phyloP scores from a whole-genome alignment of 2,797 vertebrate species.

The Cyprinella venusta region DNA sequence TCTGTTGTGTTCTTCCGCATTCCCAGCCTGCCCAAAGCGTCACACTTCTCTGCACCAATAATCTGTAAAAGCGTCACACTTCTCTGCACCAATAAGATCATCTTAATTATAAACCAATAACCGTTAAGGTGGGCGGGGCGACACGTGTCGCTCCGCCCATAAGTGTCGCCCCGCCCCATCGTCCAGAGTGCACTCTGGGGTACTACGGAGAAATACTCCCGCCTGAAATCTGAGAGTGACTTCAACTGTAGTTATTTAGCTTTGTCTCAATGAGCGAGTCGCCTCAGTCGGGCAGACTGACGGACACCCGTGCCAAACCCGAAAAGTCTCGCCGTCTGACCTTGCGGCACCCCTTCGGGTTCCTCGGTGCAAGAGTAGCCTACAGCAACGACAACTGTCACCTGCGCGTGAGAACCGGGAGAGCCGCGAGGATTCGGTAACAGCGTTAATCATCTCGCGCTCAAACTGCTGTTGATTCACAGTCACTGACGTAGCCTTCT shows the following conservation, averaged over 20 bases:
- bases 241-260: slow-evolving; percentile 56
- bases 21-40: too few relatives aligned
- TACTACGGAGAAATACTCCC: too few relatives aligned
- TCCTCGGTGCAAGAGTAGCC: slow-evolving; percentile 38
- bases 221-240: slow-evolving; percentile 60
- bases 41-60: too few relatives aligned
- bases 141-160: too few relatives aligned
- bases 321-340: slow-evolving; percentile 64
- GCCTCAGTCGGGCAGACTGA: slow-evolving; percentile 60
- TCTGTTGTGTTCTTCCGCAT: too few relatives aligned
- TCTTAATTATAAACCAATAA: too few relatives aligned
- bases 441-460: slow-evolving; percentile 52
- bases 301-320: slow-evolving; percentile 57
- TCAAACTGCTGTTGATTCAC: slow-evolving; percentile 48
- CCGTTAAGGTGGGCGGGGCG: too few relatives aligned
- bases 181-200: too few relatives aligned
- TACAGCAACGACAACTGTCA: slow-evolving; percentile 50
- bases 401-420: slow-evolving; percentile 43
- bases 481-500: slow-evolving; percentile 49
- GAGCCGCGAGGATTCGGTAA: slow-evolving; percentile 47
- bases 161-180: too few relatives aligned
- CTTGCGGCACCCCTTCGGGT: slow-evolving; percentile 42
- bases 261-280: slow-evolving; percentile 34
- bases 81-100: too few relatives aligned
- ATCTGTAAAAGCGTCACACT: too few relatives aligned